These are phyloP conservation scores for Acleris cristana DNA, from an alignment of 2,888 invertebrate species.

Conservation along the genomic window DNA sequence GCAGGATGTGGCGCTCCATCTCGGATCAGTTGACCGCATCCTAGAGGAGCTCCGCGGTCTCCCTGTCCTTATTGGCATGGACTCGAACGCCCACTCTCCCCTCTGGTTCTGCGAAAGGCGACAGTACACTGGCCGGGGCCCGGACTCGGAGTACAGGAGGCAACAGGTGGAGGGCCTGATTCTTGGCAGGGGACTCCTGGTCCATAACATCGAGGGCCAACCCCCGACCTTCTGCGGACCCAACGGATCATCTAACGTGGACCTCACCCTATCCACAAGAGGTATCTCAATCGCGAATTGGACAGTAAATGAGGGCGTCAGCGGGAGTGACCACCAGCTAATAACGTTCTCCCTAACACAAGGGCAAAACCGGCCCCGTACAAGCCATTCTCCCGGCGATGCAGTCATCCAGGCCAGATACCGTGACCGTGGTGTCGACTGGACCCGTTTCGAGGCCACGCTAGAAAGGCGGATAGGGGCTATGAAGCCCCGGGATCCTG, in stretches of 20 bases:
- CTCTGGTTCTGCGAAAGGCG: constrained; percentile 33
- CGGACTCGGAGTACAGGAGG: constrained; percentile 9
- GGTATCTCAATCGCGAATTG: constrained; percentile 26
- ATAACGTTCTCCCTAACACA: not conserved
- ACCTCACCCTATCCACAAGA: constrained; percentile 41
- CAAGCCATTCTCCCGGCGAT: not conserved
- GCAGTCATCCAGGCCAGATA: rapidly evolving
- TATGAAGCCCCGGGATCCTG: not conserved
- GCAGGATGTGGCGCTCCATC: constrained; percentile 3
- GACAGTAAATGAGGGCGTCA: constrained; percentile 32
- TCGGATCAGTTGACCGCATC: not conserved
- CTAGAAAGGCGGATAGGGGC: not conserved
- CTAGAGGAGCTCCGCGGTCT: not conserved
- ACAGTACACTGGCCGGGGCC: constrained; percentile 27
- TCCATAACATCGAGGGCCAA: not conserved
- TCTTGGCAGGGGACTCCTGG: not conserved
- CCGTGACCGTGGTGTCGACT: not conserved
- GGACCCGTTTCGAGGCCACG: not conserved
- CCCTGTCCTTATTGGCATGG: constrained; percentile 20
- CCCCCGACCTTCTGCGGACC: constrained; percentile 38
- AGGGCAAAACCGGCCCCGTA: not conserved
- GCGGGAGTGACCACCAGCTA: constrained; percentile 6
- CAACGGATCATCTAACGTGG: constrained; percentile 44
- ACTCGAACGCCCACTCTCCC: constrained; percentile 40
- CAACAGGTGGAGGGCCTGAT: not conserved